Base-by-base conservation (phyloP, 2,797 vertebrate species). In the Champsocephalus gunnari region DNA sequence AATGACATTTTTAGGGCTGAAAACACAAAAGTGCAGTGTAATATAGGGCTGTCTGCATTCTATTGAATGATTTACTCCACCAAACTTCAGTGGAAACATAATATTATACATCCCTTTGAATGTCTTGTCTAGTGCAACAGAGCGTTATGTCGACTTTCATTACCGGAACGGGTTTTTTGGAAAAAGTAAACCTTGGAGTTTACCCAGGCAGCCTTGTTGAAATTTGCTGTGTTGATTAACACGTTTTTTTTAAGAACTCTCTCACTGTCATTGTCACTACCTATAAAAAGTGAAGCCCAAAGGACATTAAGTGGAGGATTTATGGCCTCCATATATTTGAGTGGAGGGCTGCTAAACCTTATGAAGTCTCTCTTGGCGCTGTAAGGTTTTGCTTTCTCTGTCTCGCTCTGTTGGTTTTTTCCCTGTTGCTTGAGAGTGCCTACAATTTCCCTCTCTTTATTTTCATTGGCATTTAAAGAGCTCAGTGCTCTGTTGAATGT, bases 391-490 rank as follows among this genome's bases (percentile, higher is more conserved):
- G 86, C 88, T 92, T 92, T 88, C 88, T 88, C 88, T 71, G 91
- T 93, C 89, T 92, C 84, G 85, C 92, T 92, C 90, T 80, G 91
- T 91, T 91, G 84, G 72, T 88, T 91, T 90, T 90, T 90, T 88
- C 80, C 84, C 86, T 84, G 88, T 93, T 89, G 89, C 87, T 91
- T 91, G 75, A 72, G 88, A 93, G 90, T 87, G 86, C 90, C 90
- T 84, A 89, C 89, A 89, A 90, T 93, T 91, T 86, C 86, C 89
- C 87, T 87, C 86, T 87, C 87, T 94, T 93, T 94, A 92, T 94
- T 95, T 94, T 92, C 90, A 91, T 89, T 92, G 92, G 90, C 90
- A 90, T 93, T 93, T 94, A 92, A 92, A 92, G 88, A 91, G 83
- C 82, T 82, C 62, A 3, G 85, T 14, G 66, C 83, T 81, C 79